Conservation (phyloP, 1,140 invertebrate genomes). For the Lordiphosa stackelbergi region DNA sequence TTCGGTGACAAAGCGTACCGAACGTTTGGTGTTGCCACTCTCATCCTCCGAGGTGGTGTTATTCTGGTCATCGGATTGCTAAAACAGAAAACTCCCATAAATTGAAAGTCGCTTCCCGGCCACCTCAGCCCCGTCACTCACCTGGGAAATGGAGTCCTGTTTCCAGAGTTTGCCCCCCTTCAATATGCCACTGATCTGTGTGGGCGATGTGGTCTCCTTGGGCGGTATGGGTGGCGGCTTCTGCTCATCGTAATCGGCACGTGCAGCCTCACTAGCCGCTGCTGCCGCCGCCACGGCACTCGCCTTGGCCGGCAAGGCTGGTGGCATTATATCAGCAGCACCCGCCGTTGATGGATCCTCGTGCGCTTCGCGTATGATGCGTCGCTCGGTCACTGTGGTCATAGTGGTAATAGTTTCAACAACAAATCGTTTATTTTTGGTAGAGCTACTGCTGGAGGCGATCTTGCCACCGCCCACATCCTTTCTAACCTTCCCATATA, state of each 20-base stretch:
- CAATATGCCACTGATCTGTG: constrained; percentile 80
- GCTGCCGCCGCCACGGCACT: constrained; percentile 35
- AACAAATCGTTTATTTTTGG: constrained; percentile 80
- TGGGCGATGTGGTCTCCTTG: constrained; percentile 74
- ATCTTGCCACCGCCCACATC: constrained; percentile 35
- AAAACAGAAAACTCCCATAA: not conserved
- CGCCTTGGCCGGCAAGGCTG: constrained; percentile 63
- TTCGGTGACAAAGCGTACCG: constrained; percentile 72
- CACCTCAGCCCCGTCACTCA: constrained; percentile 11
- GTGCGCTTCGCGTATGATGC: constrained; percentile 80
- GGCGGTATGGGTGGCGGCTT: constrained; percentile 69
- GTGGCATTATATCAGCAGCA: constrained; percentile 45
- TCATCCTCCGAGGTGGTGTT: constrained; percentile 74
- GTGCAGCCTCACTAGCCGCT: constrained; percentile 8
- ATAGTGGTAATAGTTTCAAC: constrained; percentile 82
- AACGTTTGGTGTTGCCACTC: constrained; percentile 63
- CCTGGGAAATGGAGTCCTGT: constrained; percentile 77
- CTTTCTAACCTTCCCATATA: constrained; percentile 53
- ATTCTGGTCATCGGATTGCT: constrained; percentile 74
- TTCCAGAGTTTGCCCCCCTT: constrained; percentile 83
- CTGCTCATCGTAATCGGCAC: constrained; percentile 30
- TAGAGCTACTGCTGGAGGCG: constrained; percentile 39
- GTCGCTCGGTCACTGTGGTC: constrained; percentile 83
- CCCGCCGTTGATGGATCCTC: constrained; percentile 31
- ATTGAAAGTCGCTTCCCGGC: too few relatives aligned